phyloP scores from a whole-genome alignment of 2,888 invertebrate species.

The Drosophila prolongata region DNA sequence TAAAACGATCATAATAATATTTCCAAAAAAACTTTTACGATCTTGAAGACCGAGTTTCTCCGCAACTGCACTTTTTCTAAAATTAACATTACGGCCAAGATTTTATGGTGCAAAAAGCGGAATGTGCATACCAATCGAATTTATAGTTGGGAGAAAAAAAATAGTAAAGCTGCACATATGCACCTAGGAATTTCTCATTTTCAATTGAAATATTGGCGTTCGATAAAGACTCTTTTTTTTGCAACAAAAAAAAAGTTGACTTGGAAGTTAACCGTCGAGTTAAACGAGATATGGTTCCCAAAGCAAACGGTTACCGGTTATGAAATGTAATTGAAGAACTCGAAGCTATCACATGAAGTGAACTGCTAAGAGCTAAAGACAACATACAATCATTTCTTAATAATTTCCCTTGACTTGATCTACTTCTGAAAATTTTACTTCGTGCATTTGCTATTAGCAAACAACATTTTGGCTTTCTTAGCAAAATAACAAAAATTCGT shows the following conservation, averaged over 20 bases:
- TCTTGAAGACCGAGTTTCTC: not conserved
- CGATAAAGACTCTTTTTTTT: conserved; percentile 3
- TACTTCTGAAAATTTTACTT: not conserved
- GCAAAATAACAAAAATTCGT: not conserved
- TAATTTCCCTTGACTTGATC: not conserved
- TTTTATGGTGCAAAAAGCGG: not conserved
- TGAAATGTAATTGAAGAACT: conserved; percentile 2
- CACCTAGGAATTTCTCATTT: not conserved
- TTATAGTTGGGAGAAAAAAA: not conserved
- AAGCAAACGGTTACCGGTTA: conserved; percentile 20
- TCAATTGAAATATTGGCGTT: conserved; percentile 12
- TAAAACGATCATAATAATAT: not conserved
- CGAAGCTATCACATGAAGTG: not conserved
- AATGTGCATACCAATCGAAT: conserved; percentile 17
- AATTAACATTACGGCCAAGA: conserved; percentile 3
- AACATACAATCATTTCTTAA: not conserved
- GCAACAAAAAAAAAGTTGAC: conserved; percentile 18
- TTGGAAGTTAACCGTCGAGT: conserved; percentile 21
- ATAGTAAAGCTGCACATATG: not conserved
- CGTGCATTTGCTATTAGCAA: not conserved
- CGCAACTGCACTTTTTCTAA: not conserved
- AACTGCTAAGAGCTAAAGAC: conserved; percentile 5
- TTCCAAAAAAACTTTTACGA: not conserved
- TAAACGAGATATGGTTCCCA: conserved; percentile 24
- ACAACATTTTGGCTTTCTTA: not conserved